Evolutionary conservation across 2,113 vertebrate genomes (phyloP).

Genomic region (Leptobrachium leishanense): DNA sequence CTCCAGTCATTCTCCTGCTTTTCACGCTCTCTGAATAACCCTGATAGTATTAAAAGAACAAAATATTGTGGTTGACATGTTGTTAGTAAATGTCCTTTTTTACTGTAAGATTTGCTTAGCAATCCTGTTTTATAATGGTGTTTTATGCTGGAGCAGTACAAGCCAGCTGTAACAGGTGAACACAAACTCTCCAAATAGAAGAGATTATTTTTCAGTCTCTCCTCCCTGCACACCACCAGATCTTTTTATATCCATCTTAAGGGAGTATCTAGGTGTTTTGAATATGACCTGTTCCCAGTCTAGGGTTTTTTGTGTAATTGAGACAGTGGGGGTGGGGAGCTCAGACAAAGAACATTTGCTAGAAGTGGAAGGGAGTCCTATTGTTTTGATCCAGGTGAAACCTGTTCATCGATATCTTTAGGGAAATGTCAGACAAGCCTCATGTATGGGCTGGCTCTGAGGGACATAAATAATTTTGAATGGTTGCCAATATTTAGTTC

Average conservation of each 20-base stretch:
- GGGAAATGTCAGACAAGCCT: not conserved
- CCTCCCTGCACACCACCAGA: not conserved
- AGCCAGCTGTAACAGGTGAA: no score
- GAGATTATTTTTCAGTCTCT: not conserved
- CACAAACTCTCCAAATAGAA: no score
- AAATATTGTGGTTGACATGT: no score
- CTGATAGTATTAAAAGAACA: no score
- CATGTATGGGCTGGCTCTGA: not conserved
- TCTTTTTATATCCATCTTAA: not conserved
- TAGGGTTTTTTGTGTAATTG: slow-evolving; percentile 14
- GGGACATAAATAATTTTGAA: no score
- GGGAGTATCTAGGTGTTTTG: not conserved
- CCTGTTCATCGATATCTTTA: not conserved
- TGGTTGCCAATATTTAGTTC: no score
- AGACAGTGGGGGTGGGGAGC: not conserved
- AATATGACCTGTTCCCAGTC: slow-evolving; percentile 24
- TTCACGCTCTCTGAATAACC: no score
- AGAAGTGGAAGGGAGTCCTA: slow-evolving; percentile 1
- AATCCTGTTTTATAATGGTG: no score
- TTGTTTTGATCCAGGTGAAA: slow-evolving; percentile 13
- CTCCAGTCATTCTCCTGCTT: no score
- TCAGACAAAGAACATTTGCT: not conserved
- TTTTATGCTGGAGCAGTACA: no score
- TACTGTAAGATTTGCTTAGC: no score
- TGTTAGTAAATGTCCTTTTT: no score